These are phyloP conservation scores for Otus scops DNA, from an alignment of 2,797 vertebrate species.

Conservation along the genomic window DNA sequence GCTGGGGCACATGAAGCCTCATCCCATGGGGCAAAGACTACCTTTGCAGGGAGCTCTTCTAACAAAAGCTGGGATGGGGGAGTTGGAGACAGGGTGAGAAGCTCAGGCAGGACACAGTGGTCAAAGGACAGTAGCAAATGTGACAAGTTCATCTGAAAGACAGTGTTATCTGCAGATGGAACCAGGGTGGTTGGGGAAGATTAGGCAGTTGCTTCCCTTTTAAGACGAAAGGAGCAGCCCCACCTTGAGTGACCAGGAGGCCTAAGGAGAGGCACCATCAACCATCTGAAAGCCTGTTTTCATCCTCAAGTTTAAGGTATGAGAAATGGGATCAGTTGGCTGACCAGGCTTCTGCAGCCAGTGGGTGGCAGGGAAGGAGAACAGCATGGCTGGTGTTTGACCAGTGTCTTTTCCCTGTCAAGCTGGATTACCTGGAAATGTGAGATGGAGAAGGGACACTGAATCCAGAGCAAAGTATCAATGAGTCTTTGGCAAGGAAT, in stretches of 20 bases:
- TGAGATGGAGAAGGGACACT: neutral
- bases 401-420: neutral
- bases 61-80: neutral
- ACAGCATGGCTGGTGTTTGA: neutral
- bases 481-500: neutral
- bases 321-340: neutral
- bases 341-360: neutral
- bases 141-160: neutral
- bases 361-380: neutral
- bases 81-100: neutral
- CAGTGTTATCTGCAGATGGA: neutral
- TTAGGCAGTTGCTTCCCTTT: neutral
- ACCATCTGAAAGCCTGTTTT: neutral
- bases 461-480: neutral
- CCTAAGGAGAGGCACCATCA: neutral
- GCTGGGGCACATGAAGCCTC: neutral
- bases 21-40: neutral
- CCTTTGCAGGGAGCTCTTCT: neutral
- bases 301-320: neutral
- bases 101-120: neutral
- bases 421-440: neutral
- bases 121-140: neutral
- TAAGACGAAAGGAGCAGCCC: neutral
- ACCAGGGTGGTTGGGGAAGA: neutral
- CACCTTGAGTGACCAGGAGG: neutral